Percentiles rank a stretch among this genome's conserved stretches.
These are phyloP conservation scores for Prenolepis imparis DNA, from an alignment of 2,888 invertebrate genomes.

Conservation along the genomic window DNA sequence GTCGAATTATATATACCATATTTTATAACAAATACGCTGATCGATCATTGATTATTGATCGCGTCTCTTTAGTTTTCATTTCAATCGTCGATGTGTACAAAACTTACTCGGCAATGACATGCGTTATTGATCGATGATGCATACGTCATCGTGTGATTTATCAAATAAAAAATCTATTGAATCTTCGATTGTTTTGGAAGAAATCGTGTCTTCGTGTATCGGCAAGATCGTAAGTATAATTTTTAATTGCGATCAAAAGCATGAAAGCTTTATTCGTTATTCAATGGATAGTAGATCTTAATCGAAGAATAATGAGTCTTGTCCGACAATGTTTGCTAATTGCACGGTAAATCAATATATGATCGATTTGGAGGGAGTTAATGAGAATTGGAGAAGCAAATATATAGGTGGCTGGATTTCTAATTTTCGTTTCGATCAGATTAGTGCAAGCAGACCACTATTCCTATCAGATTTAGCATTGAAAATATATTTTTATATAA, in stretches of 20 bases:
- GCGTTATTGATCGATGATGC: neutral
- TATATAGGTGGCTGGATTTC: no score
- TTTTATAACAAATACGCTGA: neutral
- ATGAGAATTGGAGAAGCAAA: no score
- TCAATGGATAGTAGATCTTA: neutral
- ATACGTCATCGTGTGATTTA: neutral
- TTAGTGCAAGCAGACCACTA: no score
- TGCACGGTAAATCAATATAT: no score
- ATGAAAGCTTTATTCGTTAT: neutral
- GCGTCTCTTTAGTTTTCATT: neutral
- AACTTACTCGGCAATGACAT: neutral
- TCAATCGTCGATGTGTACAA: neutral
- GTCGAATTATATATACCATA: neutral
- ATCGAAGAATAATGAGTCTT: neutral
- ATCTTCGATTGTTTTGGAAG: neutral
- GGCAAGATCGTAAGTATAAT: slow-evolving; percentile 13
- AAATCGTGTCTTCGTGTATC: neutral
- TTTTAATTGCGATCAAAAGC: neutral
- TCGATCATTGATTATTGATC: neutral
- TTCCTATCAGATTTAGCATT: no score
- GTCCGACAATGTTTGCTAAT: no score
- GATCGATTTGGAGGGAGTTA: no score
- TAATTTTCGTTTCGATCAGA: no score
- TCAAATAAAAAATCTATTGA: slow-evolving; percentile 14
- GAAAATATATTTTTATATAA: no score